A percentile compares a stretch with the other conserved stretches of the same genome.
These are phyloP conservation scores for Bradypodion ventrale DNA, from an alignment of 2,797 vertebrate species.

Conservation along the genomic window DNA sequence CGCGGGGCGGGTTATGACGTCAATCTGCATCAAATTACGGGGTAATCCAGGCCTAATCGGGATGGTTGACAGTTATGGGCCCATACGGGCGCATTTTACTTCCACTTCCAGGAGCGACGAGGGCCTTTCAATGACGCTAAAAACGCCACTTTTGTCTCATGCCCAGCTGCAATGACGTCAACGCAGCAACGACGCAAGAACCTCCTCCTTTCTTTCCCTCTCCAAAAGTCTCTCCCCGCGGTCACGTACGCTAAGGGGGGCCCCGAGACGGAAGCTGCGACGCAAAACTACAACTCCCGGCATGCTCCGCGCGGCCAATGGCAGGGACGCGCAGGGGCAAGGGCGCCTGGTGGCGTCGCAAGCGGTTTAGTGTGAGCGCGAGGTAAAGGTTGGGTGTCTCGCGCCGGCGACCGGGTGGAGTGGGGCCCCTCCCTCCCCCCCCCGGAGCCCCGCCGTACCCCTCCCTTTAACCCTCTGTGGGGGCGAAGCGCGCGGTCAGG, in stretches of 20 bases:
- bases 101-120: too few relatives aligned
- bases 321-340: conserved; percentile 36
- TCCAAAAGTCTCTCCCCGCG: not conserved
- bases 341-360: conserved; percentile 78
- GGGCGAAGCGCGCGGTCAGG: not conserved
- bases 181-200: too few relatives aligned
- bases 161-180: not conserved
- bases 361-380: conserved; percentile 74
- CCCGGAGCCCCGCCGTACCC: not conserved
- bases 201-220: not conserved
- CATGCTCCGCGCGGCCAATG: conserved; percentile 26
- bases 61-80: too few relatives aligned
- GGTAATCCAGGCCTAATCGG: too few relatives aligned
- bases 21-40: too few relatives aligned
- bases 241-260: not conserved
- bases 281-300: conserved; percentile 18
- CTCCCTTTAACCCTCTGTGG: not conserved
- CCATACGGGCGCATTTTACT: too few relatives aligned
- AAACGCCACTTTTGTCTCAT: too few relatives aligned
- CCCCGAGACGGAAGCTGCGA: not conserved
- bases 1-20: too few relatives aligned
- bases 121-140: too few relatives aligned
- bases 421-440: conserved; percentile 52
- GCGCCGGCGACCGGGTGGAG: conserved; percentile 76
- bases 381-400: conserved; percentile 93